Base-by-base conservation (phyloP, 2,797 vertebrate species). In the Hylomyscus alleni region DNA sequence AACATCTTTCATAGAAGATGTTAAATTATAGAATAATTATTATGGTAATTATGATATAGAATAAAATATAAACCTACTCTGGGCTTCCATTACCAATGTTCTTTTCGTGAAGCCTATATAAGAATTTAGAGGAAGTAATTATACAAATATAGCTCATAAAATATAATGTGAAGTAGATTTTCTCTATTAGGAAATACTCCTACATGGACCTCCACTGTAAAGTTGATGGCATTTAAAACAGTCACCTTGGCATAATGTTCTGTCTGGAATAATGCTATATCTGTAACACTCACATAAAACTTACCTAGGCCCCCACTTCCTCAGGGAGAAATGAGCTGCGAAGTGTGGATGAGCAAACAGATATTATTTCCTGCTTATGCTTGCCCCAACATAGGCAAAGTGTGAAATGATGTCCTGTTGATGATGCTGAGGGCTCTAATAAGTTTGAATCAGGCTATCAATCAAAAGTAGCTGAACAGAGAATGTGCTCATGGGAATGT, bases 151-250 rank as follows among this genome's bases (percentile, higher is more conserved):
- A 95, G 11, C 34, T 92, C 52, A 92, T 54, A 83, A 73, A 84
- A 93, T 90, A 54, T 76, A 67, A 62, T 44, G 3, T 62, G 40
- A 93, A 88, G 44, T 50, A 67, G 54, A 78, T 78, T 92, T 94
- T 81, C 3, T 88, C 72, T 0, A 58, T 77, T 54, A 67, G 72
- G 22, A 81, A 92, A 67, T 85, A 72, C 6, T 90, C 50, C 24
- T 81, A 37, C 50, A 26, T 19, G 82, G n/a, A 86, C 9, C 93
- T 91, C 20, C 19, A 65, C 12, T 84, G 31, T 72, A 75, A 94
- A 83, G 91, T 26, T 87, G 47, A 72, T 62, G 56, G 14, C 60
- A 73, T 93, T 93, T 29, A 50, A 89, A 93, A 78, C 40, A 86
- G 56, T 84, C 34, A 80, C 89, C 73, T 54, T 93, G 24, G 52